These are phyloP conservation scores for Craterocephalus amniculus DNA, from an alignment of 2,797 vertebrate genomes.

Conservation along the genomic window DNA sequence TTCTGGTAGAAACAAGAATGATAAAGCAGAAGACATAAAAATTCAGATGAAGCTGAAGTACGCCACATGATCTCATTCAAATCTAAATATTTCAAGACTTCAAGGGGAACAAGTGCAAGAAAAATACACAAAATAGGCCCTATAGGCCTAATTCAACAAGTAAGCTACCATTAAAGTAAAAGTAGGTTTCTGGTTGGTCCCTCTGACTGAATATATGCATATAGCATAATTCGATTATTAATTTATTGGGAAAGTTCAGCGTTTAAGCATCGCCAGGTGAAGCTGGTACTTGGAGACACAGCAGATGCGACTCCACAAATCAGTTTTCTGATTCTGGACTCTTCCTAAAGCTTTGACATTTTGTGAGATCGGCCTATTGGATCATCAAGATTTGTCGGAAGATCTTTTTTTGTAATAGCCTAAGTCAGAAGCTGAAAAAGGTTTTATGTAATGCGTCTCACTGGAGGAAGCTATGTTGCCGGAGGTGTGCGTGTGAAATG, in stretches of 20 bases:
- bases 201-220: not conserved
- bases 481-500: not conserved
- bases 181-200: not conserved
- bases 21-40: not conserved
- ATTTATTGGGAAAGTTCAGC: not conserved
- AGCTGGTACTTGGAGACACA: not conserved
- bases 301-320: not conserved
- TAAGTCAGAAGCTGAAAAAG: not conserved
- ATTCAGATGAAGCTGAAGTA: not conserved
- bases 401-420: not conserved
- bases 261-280: not conserved
- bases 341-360: not conserved
- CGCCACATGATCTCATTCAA: not conserved
- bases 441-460: not conserved
- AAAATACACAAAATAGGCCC: not conserved
- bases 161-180: not conserved
- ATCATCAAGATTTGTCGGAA: not conserved
- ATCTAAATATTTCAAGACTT: not conserved
- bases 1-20: constrained; percentile 42
- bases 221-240: not conserved
- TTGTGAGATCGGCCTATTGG: not conserved
- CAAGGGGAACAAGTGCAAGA: not conserved
- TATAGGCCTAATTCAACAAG: no score
- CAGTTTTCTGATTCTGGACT: not conserved
- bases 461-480: not conserved